These are phyloP conservation scores for Callinectes sapidus DNA, from an alignment of 2,888 invertebrate genomes.

Conservation along the genomic window DNA sequence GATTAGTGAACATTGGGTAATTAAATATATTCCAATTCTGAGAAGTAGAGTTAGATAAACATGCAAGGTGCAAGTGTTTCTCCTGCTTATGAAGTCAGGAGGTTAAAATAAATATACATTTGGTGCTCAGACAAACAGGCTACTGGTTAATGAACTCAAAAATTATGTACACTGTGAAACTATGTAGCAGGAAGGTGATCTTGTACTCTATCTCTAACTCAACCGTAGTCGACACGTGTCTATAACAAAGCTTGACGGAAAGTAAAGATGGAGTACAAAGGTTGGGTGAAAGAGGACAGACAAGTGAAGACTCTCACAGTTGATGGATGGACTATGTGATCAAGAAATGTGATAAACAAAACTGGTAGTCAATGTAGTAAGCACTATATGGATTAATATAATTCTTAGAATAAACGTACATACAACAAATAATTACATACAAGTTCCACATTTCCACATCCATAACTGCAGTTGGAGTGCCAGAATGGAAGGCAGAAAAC, in stretches of 20 bases:
- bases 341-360: conserved; percentile 1
- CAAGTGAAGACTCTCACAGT: conserved; percentile 22
- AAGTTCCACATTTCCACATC: conserved; percentile 24
- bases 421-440: conserved; percentile 27
- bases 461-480: not conserved
- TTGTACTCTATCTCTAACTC: conserved; percentile 37
- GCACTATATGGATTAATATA: conserved; percentile 26
- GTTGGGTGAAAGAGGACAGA: not conserved
- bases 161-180: conserved; percentile 30
- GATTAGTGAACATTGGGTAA: conserved; percentile 17
- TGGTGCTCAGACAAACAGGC: conserved; percentile 36
- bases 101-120: conserved; percentile 26
- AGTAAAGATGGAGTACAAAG: not conserved
- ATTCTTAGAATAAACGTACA: conserved; percentile 33
- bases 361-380: not conserved
- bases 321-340: conserved; percentile 37
- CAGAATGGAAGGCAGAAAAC: conserved; percentile 36
- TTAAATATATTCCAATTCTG: conserved; percentile 13
- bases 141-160: conserved; percentile 31
- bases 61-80: conserved; percentile 29
- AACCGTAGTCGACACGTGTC: conserved; percentile 28
- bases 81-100: conserved; percentile 24
- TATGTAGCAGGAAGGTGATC: conserved; percentile 34
- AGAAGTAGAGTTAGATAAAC: conserved; percentile 22
- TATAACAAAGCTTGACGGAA: not conserved